Conservation (phyloP, 1,140 invertebrate species). For the Plodia interpunctella region DNA sequence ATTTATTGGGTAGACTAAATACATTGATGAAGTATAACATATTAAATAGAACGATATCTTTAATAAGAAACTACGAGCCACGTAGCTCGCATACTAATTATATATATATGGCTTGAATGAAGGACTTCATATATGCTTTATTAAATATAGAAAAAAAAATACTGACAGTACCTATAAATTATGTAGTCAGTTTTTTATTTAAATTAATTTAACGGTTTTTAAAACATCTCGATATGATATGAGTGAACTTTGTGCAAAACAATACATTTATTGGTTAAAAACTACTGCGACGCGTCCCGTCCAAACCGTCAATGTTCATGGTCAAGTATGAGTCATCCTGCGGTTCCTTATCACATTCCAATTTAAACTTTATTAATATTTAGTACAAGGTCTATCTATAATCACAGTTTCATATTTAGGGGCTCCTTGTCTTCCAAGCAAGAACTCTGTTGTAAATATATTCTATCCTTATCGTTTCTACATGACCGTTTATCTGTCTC, state of each 20-base stretch:
- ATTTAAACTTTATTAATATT: not conserved
- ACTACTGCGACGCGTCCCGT: constrained; percentile 5
- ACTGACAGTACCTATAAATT: no score
- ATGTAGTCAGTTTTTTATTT: no score
- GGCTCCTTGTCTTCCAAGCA: not conserved
- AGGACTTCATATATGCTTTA: no score
- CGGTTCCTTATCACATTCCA: not conserved
- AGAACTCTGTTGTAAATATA: not conserved
- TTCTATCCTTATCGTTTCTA: not conserved
- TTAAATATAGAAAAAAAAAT: no score
- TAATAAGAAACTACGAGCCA: no score
- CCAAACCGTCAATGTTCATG: constrained; percentile 18
- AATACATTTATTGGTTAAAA: not conserved
- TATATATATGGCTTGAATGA: no score
- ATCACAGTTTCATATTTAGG: not conserved
- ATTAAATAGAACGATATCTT: no score
- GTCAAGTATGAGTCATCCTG: constrained; percentile 15
- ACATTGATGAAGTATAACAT: no score
- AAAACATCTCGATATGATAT: no score
- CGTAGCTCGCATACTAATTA: no score
- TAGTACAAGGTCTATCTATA: not conserved
- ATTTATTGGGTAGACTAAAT: no score
- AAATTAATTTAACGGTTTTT: no score
- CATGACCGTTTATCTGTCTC: not conserved
- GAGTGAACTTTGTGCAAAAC: not conserved